These are phyloP conservation scores for Sabatieria punctata DNA, from an alignment of 2,888 invertebrate genomes.

Conservation along the genomic window DNA sequence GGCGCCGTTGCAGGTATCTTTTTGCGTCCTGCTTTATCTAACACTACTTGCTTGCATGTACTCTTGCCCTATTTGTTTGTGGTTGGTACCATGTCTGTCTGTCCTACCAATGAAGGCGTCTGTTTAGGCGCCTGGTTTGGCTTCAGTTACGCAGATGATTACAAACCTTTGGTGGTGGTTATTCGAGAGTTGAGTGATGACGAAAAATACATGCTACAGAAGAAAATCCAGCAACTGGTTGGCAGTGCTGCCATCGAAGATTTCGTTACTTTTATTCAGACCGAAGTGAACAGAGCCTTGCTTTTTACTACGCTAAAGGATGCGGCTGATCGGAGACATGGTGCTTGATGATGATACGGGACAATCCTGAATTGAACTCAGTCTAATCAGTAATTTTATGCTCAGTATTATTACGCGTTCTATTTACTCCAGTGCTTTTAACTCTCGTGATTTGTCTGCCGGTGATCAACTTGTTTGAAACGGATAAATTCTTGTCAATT, in stretches of 20 bases:
- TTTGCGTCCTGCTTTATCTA: too few species aligned
- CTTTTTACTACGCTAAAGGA: constrained; percentile 21
- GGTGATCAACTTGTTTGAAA: too few species aligned
- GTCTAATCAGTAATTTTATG: too few species aligned
- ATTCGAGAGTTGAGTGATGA: constrained; percentile 21
- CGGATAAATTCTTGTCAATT: too few species aligned
- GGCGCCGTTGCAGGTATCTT: constrained; percentile 5
- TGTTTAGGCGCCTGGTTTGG: constrained; percentile 14
- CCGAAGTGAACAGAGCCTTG: constrained; percentile 26
- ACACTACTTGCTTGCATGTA: neutral
- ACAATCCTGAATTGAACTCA: too few species aligned
- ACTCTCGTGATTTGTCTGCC: too few species aligned
- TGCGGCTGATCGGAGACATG: too few species aligned
- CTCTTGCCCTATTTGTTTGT: neutral
- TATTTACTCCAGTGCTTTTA: too few species aligned
- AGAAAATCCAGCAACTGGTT: constrained; percentile 27
- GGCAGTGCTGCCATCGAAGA: constrained; percentile 26
- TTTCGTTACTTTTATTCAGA: constrained; percentile 23
- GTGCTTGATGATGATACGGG: too few species aligned
- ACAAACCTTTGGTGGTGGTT: constrained; percentile 24
- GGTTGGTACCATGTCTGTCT: too few species aligned
- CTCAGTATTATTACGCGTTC: too few species aligned
- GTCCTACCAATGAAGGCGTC: too few species aligned
- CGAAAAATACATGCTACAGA: constrained; percentile 22
- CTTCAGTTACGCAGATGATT: constrained; percentile 23